Percentiles rank a stretch among this genome's conserved stretches.
Evolutionary conservation across 2,888 invertebrate species (phyloP).

Genomic region (Tetramorium bicarinatum): DNA sequence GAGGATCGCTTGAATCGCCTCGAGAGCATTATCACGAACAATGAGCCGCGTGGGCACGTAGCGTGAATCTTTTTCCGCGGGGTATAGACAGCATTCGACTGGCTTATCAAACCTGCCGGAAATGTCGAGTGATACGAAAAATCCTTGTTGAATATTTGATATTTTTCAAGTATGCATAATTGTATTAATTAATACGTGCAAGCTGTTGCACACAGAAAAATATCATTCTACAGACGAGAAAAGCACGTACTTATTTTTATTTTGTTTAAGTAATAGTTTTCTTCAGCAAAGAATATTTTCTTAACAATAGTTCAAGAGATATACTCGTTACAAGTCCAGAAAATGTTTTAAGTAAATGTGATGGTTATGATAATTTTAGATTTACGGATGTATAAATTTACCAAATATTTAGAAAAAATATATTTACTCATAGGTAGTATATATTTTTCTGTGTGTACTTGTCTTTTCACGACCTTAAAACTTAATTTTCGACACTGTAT

Average conservation of each 20-base stretch:
- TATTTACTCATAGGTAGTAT: too few species aligned
- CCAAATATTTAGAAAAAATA: too few species aligned
- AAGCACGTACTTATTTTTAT: too few species aligned
- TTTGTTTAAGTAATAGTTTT: too few species aligned
- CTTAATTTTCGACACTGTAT: neutral
- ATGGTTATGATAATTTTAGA: too few species aligned
- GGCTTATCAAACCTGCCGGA: slow-evolving; percentile 59
- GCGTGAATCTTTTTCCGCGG: slow-evolving; percentile 44
- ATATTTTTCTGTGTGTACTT: neutral
- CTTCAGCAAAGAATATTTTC: too few species aligned
- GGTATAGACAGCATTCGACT: slow-evolving; percentile 52
- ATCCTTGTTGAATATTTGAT: slow-evolving; percentile 50
- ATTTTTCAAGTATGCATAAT: neutral
- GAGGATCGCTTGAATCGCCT: slow-evolving; percentile 51
- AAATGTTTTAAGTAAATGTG: too few species aligned
- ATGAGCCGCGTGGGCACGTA: slow-evolving; percentile 69
- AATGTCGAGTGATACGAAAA: slow-evolving; percentile 54
- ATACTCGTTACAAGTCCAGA: too few species aligned
- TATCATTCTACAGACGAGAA: too few species aligned
- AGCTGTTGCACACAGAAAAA: too few species aligned
- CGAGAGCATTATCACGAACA: slow-evolving; percentile 60
- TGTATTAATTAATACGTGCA: neutral
- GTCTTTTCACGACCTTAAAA: neutral
- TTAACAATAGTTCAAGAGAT: too few species aligned
- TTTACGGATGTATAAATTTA: too few species aligned